Conservation (phyloP, 2,888 invertebrate species). For the Deroplatys truncata region DNA sequence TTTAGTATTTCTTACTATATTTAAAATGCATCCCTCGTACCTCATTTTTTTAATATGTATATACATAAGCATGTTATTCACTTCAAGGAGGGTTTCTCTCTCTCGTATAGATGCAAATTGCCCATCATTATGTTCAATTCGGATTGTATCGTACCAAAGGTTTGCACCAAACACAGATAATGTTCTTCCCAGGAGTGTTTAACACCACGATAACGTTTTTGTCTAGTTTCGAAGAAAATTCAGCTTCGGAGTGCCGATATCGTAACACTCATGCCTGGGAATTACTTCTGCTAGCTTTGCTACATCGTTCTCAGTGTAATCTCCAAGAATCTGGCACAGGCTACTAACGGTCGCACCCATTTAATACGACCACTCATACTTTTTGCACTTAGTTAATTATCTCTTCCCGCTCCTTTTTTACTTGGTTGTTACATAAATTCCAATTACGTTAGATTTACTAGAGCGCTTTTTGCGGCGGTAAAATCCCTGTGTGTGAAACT, state of each 20-base stretch:
- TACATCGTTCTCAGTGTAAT: background rate
- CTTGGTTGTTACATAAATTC: background rate
- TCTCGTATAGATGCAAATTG: too few relatives aligned
- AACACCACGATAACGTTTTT: too few relatives aligned
- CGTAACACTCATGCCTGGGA: background rate
- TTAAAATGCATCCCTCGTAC: too few relatives aligned
- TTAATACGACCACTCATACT: background rate
- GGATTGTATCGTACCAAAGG: too few relatives aligned
- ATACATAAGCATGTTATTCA: too few relatives aligned
- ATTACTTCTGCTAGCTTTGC: background rate
- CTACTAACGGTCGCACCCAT: background rate
- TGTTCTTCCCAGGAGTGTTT: too few relatives aligned
- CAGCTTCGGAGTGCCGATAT: background rate
- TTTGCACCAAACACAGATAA: too few relatives aligned
- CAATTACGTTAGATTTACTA: background rate
- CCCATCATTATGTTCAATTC: too few relatives aligned
- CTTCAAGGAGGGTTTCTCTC: too few relatives aligned
- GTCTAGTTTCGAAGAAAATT: background rate
- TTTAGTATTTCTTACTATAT: too few relatives aligned
- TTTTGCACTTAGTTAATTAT: background rate
- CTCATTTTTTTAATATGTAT: too few relatives aligned
- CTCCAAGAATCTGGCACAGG: background rate
- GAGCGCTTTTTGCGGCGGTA: background rate
- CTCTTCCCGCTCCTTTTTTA: background rate
- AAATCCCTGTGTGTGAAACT: background rate